phyloP scores from a whole-genome alignment of 2,888 invertebrate species.

The Thumatha senex region DNA sequence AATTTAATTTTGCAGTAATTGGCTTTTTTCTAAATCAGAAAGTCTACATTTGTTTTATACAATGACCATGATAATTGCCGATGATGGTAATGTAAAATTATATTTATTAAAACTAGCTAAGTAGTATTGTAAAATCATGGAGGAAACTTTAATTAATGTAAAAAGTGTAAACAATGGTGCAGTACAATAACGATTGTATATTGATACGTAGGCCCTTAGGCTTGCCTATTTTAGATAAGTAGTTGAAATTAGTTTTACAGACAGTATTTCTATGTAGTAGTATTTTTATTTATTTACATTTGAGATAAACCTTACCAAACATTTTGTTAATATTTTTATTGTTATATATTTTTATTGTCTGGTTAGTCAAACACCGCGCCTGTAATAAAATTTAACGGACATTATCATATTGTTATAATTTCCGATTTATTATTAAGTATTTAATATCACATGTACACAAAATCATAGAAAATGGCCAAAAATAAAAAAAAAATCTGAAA shows the following conservation, averaged over 20 bases:
- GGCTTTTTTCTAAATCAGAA: no score
- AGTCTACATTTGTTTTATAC: no score
- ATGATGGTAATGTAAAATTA: no score
- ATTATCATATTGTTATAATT: conserved; percentile 17
- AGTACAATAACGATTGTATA: conserved; percentile 27
- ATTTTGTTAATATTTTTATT: conserved; percentile 34
- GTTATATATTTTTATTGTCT: conserved; percentile 15
- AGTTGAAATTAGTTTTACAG: conserved; percentile 35
- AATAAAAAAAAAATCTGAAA: conserved; percentile 19
- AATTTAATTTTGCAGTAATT: neutral
- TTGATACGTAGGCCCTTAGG: conserved; percentile 25
- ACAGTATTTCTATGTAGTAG: conserved; percentile 43
- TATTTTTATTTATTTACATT: conserved; percentile 36
- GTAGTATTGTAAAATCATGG: no score
- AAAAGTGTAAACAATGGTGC: neutral
- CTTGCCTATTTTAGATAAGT: conserved; percentile 35
- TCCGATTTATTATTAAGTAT: conserved; percentile 7
- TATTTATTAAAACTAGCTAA: no score
- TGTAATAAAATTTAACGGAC: neutral
- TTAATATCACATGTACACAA: conserved; percentile 20
- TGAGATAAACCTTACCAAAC: conserved; percentile 38
- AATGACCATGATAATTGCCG: no score
- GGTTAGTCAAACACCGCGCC: conserved; percentile 6
- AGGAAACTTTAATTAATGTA: neutral
- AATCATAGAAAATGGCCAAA: conserved; percentile 13